Percentiles rank a stretch among this genome's conserved stretches.
Evolutionary conservation across 1,140 invertebrate species (phyloP).

Genomic region (Drosophila kanapiae): DNA sequence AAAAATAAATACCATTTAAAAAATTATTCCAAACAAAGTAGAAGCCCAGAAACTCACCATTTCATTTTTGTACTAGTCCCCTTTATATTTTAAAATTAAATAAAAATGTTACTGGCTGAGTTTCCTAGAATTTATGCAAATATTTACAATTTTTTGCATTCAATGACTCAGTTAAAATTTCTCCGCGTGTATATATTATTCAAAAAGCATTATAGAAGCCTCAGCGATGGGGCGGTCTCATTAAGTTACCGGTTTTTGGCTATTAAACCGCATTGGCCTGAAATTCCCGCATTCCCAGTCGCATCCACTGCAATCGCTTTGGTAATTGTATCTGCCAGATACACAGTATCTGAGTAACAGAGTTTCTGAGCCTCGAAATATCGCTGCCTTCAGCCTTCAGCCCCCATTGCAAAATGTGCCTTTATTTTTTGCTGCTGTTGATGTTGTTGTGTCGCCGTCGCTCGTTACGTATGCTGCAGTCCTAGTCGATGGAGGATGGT

Average conservation of each 20-base stretch:
- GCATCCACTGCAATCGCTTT: slow-evolving; percentile 50
- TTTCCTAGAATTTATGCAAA: not conserved
- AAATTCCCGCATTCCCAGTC: slow-evolving; percentile 58
- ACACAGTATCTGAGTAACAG: slow-evolving; percentile 31
- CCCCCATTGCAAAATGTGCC: slow-evolving; percentile 39
- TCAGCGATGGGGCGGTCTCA: slow-evolving; percentile 25
- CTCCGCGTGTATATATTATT: slow-evolving; percentile 11
- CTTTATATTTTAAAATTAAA: too few relatives aligned
- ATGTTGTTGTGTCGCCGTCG: slow-evolving; percentile 5
- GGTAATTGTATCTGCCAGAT: slow-evolving; percentile 63
- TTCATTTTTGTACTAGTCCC: too few relatives aligned
- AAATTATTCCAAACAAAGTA: too few relatives aligned
- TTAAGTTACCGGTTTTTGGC: slow-evolving; percentile 69
- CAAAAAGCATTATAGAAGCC: slow-evolving; percentile 50
- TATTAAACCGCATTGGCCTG: slow-evolving; percentile 57
- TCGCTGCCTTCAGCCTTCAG: not conserved
- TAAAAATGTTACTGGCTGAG: not conserved
- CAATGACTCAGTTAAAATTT: not conserved
- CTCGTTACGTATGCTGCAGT: slow-evolving; percentile 36
- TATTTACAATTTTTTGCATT: not conserved
- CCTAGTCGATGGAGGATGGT: too few relatives aligned
- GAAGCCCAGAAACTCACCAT: too few relatives aligned
- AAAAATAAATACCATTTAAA: too few relatives aligned
- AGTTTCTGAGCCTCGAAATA: slow-evolving; percentile 14
- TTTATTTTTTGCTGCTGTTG: not conserved